A percentile compares a stretch with the other conserved stretches of the same genome.
Conservation (phyloP, 2,113 vertebrate genomes). For the Monopterus albus region DNA sequence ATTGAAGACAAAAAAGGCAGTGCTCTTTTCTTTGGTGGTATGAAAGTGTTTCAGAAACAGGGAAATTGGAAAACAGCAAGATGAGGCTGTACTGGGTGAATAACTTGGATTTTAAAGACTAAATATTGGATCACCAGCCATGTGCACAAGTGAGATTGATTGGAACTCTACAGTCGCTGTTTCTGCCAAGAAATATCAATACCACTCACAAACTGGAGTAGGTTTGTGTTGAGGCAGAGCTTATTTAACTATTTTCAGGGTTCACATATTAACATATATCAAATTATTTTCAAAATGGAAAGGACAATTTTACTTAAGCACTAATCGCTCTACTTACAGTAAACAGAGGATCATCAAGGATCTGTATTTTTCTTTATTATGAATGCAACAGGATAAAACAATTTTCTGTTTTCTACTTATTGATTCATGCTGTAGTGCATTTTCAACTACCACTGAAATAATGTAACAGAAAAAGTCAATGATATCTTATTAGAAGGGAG, state of each 20-base stretch:
- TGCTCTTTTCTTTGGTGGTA: neutral
- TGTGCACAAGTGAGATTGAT: constrained; percentile 37
- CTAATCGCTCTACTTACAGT: too few species aligned
- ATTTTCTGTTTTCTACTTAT: neutral
- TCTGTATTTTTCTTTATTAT: constrained; percentile 1
- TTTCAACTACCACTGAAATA: neutral
- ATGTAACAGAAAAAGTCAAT: neutral
- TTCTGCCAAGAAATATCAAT: constrained; percentile 16
- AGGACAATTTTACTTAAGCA: neutral
- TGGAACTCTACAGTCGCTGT: neutral
- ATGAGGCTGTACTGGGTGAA: neutral
- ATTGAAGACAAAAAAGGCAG: neutral
- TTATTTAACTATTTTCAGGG: too few species aligned
- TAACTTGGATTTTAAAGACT: constrained; percentile 8
- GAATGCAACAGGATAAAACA: neutral
- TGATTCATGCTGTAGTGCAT: neutral
- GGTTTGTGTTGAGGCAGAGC: too few species aligned
- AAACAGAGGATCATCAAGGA: too few species aligned
- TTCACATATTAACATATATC: neutral
- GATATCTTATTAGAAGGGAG: neutral
- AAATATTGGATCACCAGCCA: constrained; percentile 4
- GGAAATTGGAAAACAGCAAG: neutral
- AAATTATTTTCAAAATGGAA: neutral
- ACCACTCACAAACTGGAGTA: constrained; percentile 22
- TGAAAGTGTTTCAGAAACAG: neutral